A percentile compares a stretch with the other conserved stretches of the same genome.
Evolutionary conservation across 2,797 vertebrate species (phyloP).

Genomic region (Melanogrammus aeglefinus): DNA sequence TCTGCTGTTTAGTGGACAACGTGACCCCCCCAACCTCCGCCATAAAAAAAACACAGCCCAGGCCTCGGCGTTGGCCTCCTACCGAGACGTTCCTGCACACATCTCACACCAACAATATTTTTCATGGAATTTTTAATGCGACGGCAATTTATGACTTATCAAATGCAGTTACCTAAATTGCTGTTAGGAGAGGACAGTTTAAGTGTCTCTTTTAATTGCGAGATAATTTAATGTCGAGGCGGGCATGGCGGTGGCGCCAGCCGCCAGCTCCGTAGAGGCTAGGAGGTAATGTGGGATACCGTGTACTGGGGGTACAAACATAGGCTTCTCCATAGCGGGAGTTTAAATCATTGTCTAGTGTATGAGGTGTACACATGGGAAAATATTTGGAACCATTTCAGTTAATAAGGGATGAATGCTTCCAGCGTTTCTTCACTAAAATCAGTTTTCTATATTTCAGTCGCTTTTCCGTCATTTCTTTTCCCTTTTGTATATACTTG

Average conservation of each 20-base stretch:
- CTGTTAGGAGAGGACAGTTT: slow-evolving; percentile 96
- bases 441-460: too few species aligned
- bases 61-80: slow-evolving; percentile 87
- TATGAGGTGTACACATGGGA: too few species aligned
- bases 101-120: slow-evolving; percentile 90
- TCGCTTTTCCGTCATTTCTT: too few species aligned
- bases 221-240: slow-evolving; percentile 92
- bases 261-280: slow-evolving; percentile 54
- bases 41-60: slow-evolving; percentile 79
- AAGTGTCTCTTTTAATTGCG: slow-evolving; percentile 98
- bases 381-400: too few species aligned
- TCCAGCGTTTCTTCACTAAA: too few species aligned
- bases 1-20: slow-evolving; percentile 90
- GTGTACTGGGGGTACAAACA: too few species aligned
- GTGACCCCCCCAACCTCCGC: slow-evolving; percentile 78
- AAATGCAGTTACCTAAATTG: slow-evolving; percentile 99
- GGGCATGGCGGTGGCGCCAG: slow-evolving; percentile 69
- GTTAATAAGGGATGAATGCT: too few species aligned
- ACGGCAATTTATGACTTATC: slow-evolving; percentile 96
- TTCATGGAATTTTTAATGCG: slow-evolving; percentile 93
- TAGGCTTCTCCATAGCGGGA: too few species aligned
- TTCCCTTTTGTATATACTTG: too few species aligned
- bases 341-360: too few species aligned
- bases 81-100: slow-evolving; percentile 74
- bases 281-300: too few species aligned